Percentiles rank a stretch among this genome's conserved stretches.
Evolutionary conservation across 2,888 invertebrate species (phyloP).

Genomic region (Chymomyza procnemis): DNA sequence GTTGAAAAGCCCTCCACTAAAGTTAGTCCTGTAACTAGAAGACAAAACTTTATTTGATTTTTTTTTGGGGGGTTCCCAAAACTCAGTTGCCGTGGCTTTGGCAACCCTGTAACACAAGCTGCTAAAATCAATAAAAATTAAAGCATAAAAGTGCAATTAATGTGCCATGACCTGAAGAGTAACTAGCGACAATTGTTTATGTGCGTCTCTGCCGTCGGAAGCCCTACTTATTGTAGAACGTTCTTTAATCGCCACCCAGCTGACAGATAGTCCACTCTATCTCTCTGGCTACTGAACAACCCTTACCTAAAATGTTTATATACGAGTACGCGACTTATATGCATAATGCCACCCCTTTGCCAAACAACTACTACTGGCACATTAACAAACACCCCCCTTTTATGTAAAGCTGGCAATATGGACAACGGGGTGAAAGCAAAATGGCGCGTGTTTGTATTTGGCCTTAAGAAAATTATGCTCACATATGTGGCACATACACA

Average conservation of each 20-base stretch:
- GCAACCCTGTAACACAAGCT: background rate
- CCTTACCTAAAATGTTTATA: conserved; percentile 35
- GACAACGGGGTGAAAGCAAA: conserved; percentile 59
- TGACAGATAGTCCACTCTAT: background rate
- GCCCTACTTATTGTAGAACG: conserved; percentile 5
- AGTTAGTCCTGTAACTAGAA: too few species aligned
- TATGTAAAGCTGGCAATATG: conserved; percentile 32
- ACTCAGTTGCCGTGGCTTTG: background rate
- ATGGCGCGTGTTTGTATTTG: conserved; percentile 55
- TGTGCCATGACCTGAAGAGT: conserved; percentile 50
- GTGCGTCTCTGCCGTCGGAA: conserved; percentile 10
- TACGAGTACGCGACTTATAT: conserved; percentile 31
- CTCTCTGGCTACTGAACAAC: conserved; percentile 32
- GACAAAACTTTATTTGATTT: too few species aligned
- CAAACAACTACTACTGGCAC: background rate
- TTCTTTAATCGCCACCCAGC: background rate
- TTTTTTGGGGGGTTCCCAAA: too few species aligned
- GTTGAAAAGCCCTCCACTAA: too few species aligned
- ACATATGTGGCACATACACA: conserved; percentile 36
- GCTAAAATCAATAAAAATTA: conserved; percentile 58
- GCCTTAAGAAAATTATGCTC: conserved; percentile 36
- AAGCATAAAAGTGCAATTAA: conserved; percentile 62
- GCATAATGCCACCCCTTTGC: conserved; percentile 55
- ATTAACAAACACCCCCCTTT: conserved; percentile 45
- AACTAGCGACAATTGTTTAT: conserved; percentile 2